phyloP scores from a whole-genome alignment of 2,797 vertebrate species.

The Lepilemur ruficaudatus region DNA sequence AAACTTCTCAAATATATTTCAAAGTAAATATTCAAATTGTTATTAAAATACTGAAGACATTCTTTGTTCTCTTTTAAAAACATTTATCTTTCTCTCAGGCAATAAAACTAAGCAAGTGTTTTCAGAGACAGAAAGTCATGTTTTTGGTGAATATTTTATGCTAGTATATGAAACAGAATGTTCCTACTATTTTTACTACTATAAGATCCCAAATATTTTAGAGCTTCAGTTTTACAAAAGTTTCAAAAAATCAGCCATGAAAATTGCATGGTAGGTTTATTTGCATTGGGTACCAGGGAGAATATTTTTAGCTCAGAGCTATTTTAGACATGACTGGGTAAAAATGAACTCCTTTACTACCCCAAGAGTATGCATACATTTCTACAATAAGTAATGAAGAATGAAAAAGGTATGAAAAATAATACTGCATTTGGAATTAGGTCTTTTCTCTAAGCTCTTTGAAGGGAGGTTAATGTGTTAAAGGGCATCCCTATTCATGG shows the following conservation, averaged over 20 bases:
- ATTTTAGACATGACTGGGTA: slow-evolving; percentile 60
- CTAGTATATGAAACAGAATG: background rate
- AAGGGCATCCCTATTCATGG: slow-evolving; percentile 59
- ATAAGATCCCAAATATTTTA: background rate
- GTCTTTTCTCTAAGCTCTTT: slow-evolving; percentile 47
- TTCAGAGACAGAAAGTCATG: background rate
- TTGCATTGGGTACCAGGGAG: slow-evolving; percentile 41
- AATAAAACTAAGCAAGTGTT: background rate
- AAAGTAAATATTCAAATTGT: slow-evolving; percentile 27
- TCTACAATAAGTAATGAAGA: slow-evolving; percentile 64
- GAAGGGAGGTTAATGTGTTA: slow-evolving; percentile 63
- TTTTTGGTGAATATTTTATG: background rate
- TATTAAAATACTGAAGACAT: slow-evolving; percentile 31
- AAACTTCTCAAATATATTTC: background rate
- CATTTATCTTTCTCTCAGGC: background rate
- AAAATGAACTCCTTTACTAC: slow-evolving; percentile 49
- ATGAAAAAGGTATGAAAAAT: slow-evolving; percentile 17
- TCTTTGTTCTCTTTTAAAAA: slow-evolving; percentile 7
- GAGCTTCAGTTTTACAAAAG: slow-evolving; percentile 50
- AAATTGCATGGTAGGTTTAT: slow-evolving; percentile 42
- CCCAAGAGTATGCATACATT: slow-evolving; percentile 16
- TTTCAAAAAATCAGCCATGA: slow-evolving; percentile 40
- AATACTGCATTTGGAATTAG: slow-evolving; percentile 48
- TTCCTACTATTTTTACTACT: background rate
- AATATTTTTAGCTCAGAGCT: slow-evolving; percentile 66